phyloP scores from a whole-genome alignment of 1,140 invertebrate genomes.

The Cotesia typhae region DNA sequence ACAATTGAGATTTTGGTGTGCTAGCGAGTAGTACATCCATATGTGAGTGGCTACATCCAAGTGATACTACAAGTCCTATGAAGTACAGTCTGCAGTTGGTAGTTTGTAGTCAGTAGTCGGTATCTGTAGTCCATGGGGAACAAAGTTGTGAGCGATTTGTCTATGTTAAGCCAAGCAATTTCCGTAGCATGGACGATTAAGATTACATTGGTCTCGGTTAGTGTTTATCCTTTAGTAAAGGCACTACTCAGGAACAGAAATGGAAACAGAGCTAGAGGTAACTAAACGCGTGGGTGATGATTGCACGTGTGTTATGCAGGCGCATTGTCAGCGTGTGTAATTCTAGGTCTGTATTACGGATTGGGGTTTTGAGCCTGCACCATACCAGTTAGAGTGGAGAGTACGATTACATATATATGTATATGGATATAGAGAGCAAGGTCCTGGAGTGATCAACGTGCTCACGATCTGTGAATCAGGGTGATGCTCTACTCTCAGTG shows the following conservation, averaged over 20 bases:
- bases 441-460: conserved; percentile 1
- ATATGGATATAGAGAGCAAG: no score
- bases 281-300: no score
- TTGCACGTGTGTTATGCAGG: no score
- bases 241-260: no score
- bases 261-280: no score
- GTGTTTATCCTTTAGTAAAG: conserved; percentile 1
- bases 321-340: neutral
- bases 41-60: no score
- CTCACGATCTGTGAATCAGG: neutral
- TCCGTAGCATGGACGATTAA: conserved; percentile 33
- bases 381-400: neutral
- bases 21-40: neutral
- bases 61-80: neutral
- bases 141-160: conserved; percentile 32
- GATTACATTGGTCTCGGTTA: conserved; percentile 21
- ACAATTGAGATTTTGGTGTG: no score
- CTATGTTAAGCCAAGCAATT: conserved; percentile 34
- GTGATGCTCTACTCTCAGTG: conserved; percentile 1
- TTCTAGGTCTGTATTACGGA: no score
- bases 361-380: no score
- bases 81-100: neutral
- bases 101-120: neutral
- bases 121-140: conserved; percentile 13
- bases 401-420: no score